A percentile compares a stretch with the other conserved stretches of the same genome.
Evolutionary conservation across 2,113 vertebrate species (phyloP).

Genomic region (Corynorhinus townsendii): DNA sequence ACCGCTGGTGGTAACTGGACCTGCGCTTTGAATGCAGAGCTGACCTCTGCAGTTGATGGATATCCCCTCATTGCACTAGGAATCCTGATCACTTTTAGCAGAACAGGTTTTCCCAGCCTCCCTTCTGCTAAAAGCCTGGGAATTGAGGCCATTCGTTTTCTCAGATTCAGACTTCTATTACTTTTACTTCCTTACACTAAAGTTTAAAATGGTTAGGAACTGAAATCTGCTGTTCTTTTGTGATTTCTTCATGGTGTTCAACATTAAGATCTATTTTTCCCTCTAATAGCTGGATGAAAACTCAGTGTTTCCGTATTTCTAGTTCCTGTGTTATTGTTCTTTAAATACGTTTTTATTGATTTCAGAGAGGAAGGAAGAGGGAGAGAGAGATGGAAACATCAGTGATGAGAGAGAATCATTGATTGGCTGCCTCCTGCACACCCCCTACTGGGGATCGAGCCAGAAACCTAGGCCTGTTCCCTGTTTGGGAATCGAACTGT

Average conservation of each 20-base stretch:
- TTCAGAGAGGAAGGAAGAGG: no score
- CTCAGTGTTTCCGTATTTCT: background rate
- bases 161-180: background rate
- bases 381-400: no score
- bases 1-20: background rate
- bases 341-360: no score
- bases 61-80: background rate
- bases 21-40: background rate
- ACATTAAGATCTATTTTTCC: background rate
- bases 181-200: background rate
- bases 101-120: background rate
- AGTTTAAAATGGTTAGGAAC: background rate
- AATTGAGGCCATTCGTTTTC: background rate
- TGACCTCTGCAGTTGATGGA: background rate
- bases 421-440: no score
- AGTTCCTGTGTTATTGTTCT: background rate
- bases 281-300: background rate
- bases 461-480: no score
- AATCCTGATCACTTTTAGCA: background rate
- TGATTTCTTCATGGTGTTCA: constrained; percentile 27
- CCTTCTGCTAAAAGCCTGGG: background rate
- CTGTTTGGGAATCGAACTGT: no score
- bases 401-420: no score
- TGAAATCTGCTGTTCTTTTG: background rate
- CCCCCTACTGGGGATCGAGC: no score